phyloP scores from a whole-genome alignment of 2,113 vertebrate genomes.

The Vulpes ferrilata region DNA sequence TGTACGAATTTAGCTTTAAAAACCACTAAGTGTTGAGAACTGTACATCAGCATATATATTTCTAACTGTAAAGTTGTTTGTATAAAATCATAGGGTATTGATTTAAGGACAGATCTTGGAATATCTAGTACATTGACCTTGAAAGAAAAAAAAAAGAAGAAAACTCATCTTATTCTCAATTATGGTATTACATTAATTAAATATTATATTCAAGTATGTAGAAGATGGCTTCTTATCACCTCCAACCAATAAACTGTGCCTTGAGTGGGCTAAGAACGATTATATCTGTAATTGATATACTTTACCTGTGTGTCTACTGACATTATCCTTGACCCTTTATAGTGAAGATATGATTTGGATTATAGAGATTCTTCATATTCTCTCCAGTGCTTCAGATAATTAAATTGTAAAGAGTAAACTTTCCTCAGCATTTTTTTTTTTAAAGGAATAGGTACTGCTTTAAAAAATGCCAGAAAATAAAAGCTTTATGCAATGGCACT shows the following conservation, averaged over 20 bases:
- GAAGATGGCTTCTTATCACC: slow-evolving; percentile 41
- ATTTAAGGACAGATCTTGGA: slow-evolving; percentile 63
- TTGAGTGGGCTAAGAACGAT: neutral
- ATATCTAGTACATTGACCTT: slow-evolving; percentile 58
- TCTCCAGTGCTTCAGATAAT: slow-evolving; percentile 40
- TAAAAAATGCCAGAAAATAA: neutral
- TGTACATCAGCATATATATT: slow-evolving; percentile 57
- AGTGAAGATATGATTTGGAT: slow-evolving; percentile 18
- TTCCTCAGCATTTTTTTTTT: neutral
- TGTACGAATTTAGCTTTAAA: slow-evolving; percentile 69
- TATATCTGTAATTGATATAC: neutral
- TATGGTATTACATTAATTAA: slow-evolving; percentile 61
- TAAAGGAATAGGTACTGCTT: slow-evolving; percentile 52
- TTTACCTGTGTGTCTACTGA: slow-evolving; percentile 31
- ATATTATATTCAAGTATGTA: neutral
- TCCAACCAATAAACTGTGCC: slow-evolving; percentile 43
- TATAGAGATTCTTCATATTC: neutral
- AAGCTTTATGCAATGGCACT: neutral
- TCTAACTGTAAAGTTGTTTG: slow-evolving; percentile 30
- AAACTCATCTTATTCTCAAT: neutral
- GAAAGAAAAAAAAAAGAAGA: slow-evolving; percentile 35
- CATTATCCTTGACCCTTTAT: neutral
- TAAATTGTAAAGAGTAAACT: neutral
- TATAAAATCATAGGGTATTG: slow-evolving; percentile 66
- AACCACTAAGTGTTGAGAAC: slow-evolving; percentile 66